Conservation (phyloP, 2,797 vertebrate species). For the Eulemur mongoz region DNA sequence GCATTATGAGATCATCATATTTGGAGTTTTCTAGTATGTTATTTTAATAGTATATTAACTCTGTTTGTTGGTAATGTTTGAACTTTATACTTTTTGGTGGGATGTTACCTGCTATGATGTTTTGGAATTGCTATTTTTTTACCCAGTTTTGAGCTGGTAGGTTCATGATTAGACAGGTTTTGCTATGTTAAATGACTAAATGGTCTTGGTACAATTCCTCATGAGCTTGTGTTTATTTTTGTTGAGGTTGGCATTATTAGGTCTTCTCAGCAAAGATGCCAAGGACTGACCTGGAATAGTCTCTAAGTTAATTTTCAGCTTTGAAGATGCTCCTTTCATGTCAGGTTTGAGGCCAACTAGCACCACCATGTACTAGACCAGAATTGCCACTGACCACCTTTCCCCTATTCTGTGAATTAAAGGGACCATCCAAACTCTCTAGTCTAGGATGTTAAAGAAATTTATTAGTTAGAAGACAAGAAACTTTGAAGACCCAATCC, state of each 20-base stretch:
- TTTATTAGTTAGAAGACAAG: constrained; percentile 19
- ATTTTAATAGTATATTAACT: background rate
- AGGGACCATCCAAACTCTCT: background rate
- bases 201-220: constrained; percentile 46
- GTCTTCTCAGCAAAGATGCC: constrained; percentile 54
- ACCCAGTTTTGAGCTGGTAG: background rate
- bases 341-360: constrained; percentile 63
- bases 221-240: constrained; percentile 64
- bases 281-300: constrained; percentile 62
- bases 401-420: background rate
- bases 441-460: background rate
- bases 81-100: background rate
- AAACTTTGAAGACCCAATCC: background rate
- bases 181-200: constrained; percentile 36
- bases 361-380: background rate
- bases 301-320: constrained; percentile 45
- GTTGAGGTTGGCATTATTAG: constrained; percentile 54
- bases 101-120: background rate
- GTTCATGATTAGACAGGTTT: constrained; percentile 7
- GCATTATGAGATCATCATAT: background rate
- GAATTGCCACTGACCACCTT: background rate
- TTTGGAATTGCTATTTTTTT: constrained; percentile 18
- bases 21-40: constrained; percentile 41
- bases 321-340: constrained; percentile 46
- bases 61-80: background rate